Conservation (phyloP, 2,113 vertebrate genomes). For the Halcyon senegalensis region DNA sequence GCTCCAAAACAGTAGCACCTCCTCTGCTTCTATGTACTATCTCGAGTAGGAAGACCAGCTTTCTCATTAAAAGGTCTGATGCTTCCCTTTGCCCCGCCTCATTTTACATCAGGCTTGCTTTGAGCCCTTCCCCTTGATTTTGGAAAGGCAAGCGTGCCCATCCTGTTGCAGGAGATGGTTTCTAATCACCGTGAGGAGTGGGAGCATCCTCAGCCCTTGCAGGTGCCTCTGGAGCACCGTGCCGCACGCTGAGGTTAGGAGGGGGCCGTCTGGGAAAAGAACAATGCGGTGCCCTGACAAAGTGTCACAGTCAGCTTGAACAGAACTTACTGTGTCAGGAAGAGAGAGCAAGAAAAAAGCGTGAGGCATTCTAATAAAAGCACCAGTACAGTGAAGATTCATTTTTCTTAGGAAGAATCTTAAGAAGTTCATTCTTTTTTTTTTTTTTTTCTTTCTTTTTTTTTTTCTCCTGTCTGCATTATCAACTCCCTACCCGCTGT, state of each 20-base stretch:
- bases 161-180: background rate
- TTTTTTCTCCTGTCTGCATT: background rate
- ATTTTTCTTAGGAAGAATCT: constrained; percentile 67
- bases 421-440: constrained; percentile 39
- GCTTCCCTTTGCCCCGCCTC: background rate
- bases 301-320: background rate
- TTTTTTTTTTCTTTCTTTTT: background rate
- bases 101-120: background rate
- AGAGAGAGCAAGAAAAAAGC: constrained; percentile 42
- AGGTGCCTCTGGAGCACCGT: background rate
- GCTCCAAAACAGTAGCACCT: background rate
- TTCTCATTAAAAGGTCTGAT: background rate
- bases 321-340: constrained; percentile 29
- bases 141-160: rapidly evolving
- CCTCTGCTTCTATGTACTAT: background rate
- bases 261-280: background rate
- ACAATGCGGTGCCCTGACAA: background rate
- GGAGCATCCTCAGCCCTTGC: rapidly evolving
- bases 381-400: constrained; percentile 11
- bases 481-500: constrained; percentile 57
- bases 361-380: constrained; percentile 64
- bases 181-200: background rate
- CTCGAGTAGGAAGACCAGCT: background rate
- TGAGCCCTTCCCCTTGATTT: background rate
- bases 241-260: rapidly evolving